phyloP scores from a whole-genome alignment of 92 coral and sea anemone genomes.

The Palythoa grandiflora region DNA sequence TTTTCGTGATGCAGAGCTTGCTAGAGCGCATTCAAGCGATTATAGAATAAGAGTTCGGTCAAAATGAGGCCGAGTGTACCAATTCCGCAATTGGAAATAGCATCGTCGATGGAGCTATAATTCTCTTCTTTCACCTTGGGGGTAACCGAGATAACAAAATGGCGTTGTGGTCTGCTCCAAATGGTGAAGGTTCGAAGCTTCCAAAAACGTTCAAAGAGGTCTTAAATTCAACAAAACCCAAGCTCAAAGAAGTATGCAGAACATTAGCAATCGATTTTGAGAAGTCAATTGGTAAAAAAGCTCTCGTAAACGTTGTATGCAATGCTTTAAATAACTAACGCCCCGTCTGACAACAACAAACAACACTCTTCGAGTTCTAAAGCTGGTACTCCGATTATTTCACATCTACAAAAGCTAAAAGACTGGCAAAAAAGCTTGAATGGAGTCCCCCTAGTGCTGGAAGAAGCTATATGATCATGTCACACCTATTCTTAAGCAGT shows the following conservation, averaged over 20 bases:
- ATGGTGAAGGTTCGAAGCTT: constrained; percentile 40
- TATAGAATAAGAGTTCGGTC: constrained; percentile 49
- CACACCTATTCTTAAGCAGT: no score
- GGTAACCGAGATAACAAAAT: neutral
- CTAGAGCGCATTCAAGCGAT: constrained; percentile 49
- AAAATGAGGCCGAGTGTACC: constrained; percentile 60
- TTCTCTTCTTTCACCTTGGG: no score
- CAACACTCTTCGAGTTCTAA: constrained; percentile 20
- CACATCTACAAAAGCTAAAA: constrained; percentile 48
- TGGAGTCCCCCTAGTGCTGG: no score
- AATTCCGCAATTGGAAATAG: constrained; percentile 63
- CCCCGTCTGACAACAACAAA: constrained; percentile 28
- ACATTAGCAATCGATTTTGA: constrained; percentile 58
- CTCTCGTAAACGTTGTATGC: constrained; percentile 53
- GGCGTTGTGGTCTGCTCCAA: constrained; percentile 50
- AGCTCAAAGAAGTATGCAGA: constrained; percentile 53
- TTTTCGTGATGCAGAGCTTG: constrained; percentile 63
- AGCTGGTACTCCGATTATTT: constrained; percentile 32
- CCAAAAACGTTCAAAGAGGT: constrained; percentile 57
- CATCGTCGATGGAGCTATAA: constrained; percentile 63
- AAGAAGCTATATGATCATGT: no score
- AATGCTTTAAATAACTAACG: no score
- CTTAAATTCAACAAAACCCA: constrained; percentile 52
- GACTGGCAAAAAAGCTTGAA: no score
- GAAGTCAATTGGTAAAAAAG: constrained; percentile 63